These are phyloP conservation scores for Tipula lateralis DNA, from an alignment of 2,888 invertebrate genomes.

Conservation along the genomic window DNA sequence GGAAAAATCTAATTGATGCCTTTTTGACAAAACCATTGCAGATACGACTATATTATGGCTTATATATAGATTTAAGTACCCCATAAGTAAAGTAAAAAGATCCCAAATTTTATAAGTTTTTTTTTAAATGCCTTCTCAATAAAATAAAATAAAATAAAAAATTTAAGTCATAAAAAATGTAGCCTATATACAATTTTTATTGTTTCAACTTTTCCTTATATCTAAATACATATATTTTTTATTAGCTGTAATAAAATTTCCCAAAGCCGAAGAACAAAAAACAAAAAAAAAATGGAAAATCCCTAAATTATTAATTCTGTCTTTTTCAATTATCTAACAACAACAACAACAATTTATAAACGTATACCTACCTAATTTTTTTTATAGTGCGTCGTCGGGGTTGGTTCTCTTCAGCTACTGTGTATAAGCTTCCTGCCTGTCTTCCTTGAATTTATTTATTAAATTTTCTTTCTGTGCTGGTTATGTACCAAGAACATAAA, in stretches of 20 bases:
- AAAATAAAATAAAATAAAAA: conserved; percentile 12
- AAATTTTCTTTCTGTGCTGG: neutral
- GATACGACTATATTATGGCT: neutral
- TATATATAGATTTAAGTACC: neutral
- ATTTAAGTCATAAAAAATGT: neutral
- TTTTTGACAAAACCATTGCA: neutral
- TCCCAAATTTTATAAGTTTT: neutral
- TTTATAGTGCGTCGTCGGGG: neutral
- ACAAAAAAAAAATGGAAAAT: neutral
- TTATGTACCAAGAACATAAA: neutral
- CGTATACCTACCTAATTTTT: neutral
- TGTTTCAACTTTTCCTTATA: neutral
- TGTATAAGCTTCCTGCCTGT: neutral
- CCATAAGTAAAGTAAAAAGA: neutral
- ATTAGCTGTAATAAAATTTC: neutral
- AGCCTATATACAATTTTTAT: neutral
- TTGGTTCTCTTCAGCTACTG: neutral
- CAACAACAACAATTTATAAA: neutral
- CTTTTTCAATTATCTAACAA: neutral
- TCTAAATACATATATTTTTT: neutral
- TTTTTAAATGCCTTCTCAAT: neutral
- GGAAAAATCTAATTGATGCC: neutral
- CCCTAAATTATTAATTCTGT: conserved; percentile 11
- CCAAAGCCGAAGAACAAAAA: neutral
- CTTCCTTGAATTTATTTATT: neutral